phyloP scores from a whole-genome alignment of 2,113 vertebrate species.

The Tupaia tana region DNA sequence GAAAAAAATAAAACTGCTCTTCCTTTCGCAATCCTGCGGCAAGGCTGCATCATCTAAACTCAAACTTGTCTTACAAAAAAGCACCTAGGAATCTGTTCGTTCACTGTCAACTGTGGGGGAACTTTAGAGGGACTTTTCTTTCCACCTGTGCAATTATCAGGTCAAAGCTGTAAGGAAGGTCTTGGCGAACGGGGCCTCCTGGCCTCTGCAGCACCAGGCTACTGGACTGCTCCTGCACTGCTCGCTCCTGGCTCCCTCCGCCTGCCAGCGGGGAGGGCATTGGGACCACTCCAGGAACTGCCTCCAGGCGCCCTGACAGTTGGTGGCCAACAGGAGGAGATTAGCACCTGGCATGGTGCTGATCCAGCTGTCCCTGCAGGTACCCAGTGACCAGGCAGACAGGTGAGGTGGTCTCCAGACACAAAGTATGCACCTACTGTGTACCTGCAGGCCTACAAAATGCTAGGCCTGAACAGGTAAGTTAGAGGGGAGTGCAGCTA shows the following conservation, averaged over 20 bases:
- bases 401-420: neutral
- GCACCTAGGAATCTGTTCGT: neutral
- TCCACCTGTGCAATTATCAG: neutral
- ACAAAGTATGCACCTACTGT: neutral
- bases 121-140: neutral
- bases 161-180: neutral
- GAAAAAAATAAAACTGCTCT: neutral
- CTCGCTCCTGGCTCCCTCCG: neutral
- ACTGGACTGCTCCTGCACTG: neutral
- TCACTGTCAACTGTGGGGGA: neutral
- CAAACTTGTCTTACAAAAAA: neutral
- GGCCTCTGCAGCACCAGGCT: neutral
- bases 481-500: neutral
- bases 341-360: neutral
- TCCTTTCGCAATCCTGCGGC: neutral
- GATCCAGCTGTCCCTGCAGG: neutral
- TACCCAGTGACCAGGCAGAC: neutral
- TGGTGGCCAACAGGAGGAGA: neutral
- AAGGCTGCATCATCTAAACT: slow-evolving; percentile 9
- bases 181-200: neutral
- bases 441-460: neutral
- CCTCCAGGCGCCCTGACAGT: neutral
- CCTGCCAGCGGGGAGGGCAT: neutral
- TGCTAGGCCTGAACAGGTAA: neutral
- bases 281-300: neutral